These are phyloP conservation scores for Sinocyclocheilus grahami DNA, from an alignment of 2,113 vertebrate species.

Conservation along the genomic window DNA sequence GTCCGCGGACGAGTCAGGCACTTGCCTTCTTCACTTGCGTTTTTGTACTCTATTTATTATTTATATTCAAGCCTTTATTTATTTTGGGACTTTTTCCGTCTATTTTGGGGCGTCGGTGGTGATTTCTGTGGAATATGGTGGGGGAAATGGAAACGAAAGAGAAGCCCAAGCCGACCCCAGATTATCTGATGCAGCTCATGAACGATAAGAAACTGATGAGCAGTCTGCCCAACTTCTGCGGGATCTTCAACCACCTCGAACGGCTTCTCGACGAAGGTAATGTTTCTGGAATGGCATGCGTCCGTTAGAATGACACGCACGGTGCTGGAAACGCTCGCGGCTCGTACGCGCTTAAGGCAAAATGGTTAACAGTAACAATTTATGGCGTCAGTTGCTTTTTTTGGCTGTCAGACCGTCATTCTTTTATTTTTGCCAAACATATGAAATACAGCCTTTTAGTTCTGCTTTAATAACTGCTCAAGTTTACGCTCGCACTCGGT, in stretches of 20 bases:
- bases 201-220: conserved; percentile 93
- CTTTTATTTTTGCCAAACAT: too few species aligned
- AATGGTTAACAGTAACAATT: background rate
- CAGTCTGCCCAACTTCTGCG: conserved; percentile 91
- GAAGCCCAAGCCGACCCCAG: conserved; percentile 75
- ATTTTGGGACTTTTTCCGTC: conserved; percentile 12
- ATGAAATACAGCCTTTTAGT: background rate
- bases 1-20: conserved; percentile 58
- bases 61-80: conserved; percentile 55
- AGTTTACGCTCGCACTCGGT: background rate
- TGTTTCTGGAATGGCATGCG: background rate
- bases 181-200: conserved; percentile 94
- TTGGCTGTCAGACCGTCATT: background rate
- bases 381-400: background rate
- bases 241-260: conserved; percentile 92
- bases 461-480: background rate
- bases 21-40: conserved; percentile 52
- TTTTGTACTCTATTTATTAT: conserved; percentile 55
- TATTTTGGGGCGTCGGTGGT: conserved; percentile 45
- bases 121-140: conserved; percentile 82
- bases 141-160: conserved; percentile 85
- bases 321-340: background rate
- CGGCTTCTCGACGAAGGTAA: conserved; percentile 89
- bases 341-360: background rate
- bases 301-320: background rate